Conservation (phyloP, 2,888 invertebrate species). For the Drosophila meridionalis region DNA sequence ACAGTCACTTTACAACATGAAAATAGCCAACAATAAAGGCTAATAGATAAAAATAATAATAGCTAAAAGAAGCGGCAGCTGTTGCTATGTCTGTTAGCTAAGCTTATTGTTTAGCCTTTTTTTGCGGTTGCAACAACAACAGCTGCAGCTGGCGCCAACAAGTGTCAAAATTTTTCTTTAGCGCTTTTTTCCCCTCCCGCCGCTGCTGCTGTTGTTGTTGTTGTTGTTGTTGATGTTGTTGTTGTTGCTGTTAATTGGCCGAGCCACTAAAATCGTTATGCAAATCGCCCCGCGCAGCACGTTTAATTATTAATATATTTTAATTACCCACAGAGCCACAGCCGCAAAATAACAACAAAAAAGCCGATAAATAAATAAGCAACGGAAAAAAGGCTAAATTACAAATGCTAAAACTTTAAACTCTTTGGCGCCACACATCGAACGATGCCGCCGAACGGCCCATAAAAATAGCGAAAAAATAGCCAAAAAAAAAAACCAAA, state of each 20-base stretch:
- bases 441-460: conserved; percentile 37
- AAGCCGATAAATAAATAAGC: conserved; percentile 14
- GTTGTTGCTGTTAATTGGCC: conserved; percentile 59
- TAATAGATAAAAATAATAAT: background rate
- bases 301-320: conserved; percentile 80
- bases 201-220: conserved; percentile 16
- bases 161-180: conserved; percentile 69
- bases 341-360: conserved; percentile 6
- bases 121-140: conserved; percentile 10
- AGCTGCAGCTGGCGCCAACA: conserved; percentile 70
- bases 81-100: background rate
- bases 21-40: background rate
- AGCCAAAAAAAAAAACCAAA: conserved; percentile 11
- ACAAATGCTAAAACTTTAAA: conserved; percentile 75
- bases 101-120: background rate
- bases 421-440: conserved; percentile 76
- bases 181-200: conserved; percentile 12
- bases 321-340: conserved; percentile 53
- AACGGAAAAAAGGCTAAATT: conserved; percentile 48
- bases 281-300: conserved; percentile 55
- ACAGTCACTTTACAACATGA: background rate
- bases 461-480: conserved; percentile 47
- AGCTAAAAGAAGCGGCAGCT: background rate
- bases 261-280: conserved; percentile 51
- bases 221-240: conserved; percentile 20